Conservation (phyloP, 2,113 vertebrate species). For the Vombatus ursinus region DNA sequence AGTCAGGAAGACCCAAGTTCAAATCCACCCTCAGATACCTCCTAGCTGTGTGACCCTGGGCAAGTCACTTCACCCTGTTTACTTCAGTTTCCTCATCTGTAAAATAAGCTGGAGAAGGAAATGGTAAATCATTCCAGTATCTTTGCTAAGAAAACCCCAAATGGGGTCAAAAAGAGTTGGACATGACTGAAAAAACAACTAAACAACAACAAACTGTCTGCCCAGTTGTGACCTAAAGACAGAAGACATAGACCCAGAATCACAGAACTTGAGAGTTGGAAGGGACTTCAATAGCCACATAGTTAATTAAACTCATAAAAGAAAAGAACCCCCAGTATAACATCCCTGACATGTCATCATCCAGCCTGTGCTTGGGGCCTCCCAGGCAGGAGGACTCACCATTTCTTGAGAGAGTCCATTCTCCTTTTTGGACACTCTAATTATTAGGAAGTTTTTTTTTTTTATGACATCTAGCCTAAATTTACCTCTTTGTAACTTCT, state of each 20-base stretch:
- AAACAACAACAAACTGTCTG: background rate
- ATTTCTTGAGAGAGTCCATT: background rate
- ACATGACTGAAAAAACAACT: background rate
- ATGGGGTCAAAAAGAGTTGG: background rate
- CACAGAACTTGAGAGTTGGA: background rate
- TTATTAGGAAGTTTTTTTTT: background rate
- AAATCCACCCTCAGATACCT: background rate
- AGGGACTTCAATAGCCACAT: background rate
- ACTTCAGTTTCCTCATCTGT: background rate
- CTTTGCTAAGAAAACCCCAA: background rate
- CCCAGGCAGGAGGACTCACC: background rate
- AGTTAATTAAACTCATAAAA: background rate
- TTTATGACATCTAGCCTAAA: background rate
- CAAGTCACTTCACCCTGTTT: background rate
- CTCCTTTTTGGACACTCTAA: background rate
- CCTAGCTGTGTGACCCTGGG: no score
- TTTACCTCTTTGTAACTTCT: background rate
- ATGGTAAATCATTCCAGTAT: background rate
- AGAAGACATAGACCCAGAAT: background rate
- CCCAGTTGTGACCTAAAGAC: background rate
- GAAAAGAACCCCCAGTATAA: background rate
- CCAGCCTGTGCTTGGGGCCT: background rate
- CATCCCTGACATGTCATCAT: background rate
- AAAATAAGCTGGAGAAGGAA: background rate
- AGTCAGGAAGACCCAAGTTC: background rate